Conservation (phyloP, 2,888 invertebrate species). For the Nesidiocoris tenuis region DNA sequence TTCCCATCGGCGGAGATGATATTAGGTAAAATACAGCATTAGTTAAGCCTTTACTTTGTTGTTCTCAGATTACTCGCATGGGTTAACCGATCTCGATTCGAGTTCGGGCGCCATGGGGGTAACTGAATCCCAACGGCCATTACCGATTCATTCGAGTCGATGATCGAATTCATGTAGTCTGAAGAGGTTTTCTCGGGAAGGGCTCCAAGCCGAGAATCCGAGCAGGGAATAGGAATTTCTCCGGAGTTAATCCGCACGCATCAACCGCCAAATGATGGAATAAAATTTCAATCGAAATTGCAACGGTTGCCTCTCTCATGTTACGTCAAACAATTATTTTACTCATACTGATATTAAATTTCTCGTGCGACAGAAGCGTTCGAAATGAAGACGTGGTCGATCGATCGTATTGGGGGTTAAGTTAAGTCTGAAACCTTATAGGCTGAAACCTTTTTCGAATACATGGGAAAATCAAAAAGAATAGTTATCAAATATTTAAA, state of each 20-base stretch:
- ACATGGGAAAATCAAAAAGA: too few species aligned
- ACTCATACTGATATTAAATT: too few species aligned
- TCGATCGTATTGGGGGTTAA: too few species aligned
- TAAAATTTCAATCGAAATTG: neutral
- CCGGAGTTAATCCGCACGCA: neutral
- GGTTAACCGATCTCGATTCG: neutral
- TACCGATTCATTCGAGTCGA: neutral
- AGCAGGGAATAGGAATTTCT: neutral
- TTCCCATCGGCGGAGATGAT: too few species aligned
- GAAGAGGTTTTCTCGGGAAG: neutral
- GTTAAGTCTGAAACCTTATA: too few species aligned
- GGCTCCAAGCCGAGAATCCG: neutral
- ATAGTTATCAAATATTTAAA: too few species aligned
- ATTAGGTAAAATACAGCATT: too few species aligned
- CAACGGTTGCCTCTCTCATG: too few species aligned
- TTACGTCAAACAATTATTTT: too few species aligned
- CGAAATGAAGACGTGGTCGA: too few species aligned
- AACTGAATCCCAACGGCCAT: neutral
- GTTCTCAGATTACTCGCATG: neutral
- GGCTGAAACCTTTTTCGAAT: too few species aligned
- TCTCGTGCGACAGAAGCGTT: neutral
- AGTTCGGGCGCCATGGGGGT: neutral
- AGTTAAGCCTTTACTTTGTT: too few species aligned
- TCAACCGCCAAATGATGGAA: neutral
- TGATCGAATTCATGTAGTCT: neutral